phyloP scores from a whole-genome alignment of 2,888 invertebrate species.

The Proisotoma minuta region DNA sequence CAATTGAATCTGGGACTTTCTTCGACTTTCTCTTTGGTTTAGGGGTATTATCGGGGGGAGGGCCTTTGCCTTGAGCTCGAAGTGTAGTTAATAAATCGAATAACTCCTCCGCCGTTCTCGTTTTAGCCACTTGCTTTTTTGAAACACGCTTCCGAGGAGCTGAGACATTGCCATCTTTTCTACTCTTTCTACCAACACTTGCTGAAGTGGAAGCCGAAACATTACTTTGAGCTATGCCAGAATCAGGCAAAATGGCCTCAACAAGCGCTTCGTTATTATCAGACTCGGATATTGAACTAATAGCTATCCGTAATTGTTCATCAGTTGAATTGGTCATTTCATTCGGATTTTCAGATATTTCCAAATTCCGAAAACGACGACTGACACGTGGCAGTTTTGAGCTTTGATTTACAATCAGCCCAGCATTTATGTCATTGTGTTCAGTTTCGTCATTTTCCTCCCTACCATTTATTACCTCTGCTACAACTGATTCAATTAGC shows the following conservation, averaged over 20 bases:
- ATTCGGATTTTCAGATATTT: no score
- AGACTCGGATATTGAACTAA: neutral
- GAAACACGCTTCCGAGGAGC: neutral
- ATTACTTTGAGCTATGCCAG: no score
- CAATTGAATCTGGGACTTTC: neutral
- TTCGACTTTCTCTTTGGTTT: neutral
- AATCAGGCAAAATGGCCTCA: no score
- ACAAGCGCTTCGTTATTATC: neutral
- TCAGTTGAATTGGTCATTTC: no score
- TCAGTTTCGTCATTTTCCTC: neutral
- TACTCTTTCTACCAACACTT: no score
- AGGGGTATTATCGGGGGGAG: neutral
- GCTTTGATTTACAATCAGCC: neutral
- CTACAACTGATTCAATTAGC: neutral
- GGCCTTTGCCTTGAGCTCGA: neutral
- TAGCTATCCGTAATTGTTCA: neutral
- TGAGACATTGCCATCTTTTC: no score
- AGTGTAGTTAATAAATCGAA: constrained; percentile 28
- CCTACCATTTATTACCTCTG: neutral
- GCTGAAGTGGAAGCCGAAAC: no score
- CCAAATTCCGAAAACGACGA: no score
- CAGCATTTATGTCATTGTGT: neutral
- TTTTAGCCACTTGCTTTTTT: constrained; percentile 12
- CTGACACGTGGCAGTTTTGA: neutral
- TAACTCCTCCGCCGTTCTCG: constrained; percentile 32